Base-by-base conservation (phyloP, 2,888 invertebrate species). In the Polietes domitor region DNA sequence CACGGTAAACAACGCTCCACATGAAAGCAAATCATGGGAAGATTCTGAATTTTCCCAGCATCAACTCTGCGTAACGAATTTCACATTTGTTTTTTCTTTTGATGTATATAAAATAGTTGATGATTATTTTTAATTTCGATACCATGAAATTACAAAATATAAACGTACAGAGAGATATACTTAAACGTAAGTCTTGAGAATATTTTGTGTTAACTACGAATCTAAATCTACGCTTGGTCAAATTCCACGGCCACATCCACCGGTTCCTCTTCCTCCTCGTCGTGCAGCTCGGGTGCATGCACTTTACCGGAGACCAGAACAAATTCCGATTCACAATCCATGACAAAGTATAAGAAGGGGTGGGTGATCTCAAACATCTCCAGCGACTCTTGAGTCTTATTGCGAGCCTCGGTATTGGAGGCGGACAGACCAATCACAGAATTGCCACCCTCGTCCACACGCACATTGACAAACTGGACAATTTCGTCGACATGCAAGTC, bases 401-500 rank as follows among this genome's bases (percentile, higher is more conserved):
- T 85, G 5, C 90, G 86, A 0, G 81, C 87, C 76, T 88, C 87
- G 65, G 87, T 83, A 15, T 88, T 86, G 53, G 87, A 87, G 0
- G 90, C 91, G 65, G 93, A 91, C 1, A 95, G 83, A 81, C 93
- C 90, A 61, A 68, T 63, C 37, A 93, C 92, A 41, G 93, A 92
- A 9, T 93, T 92, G 24, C 93, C 93, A 0, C 93, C 92, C 82
- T 94, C 94, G 87, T 95, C 95, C 0, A 95, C 94, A 9, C 94
- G 93, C 0, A 95, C 93, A 0, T 94, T 94, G 0, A 95, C 95
- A 80, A 94, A 94, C 88, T 95, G 95, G 1, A 95, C 95, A 83
- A 95, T 89, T 88, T 95, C 95, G 83, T 95, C 94, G 0, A 95
- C 94, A 88, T 94, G 94, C n/a, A 95, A 90, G n/a, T 94, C 94